Conservation (phyloP, 2,113 vertebrate genomes). For the Peromyscus californicus region DNA sequence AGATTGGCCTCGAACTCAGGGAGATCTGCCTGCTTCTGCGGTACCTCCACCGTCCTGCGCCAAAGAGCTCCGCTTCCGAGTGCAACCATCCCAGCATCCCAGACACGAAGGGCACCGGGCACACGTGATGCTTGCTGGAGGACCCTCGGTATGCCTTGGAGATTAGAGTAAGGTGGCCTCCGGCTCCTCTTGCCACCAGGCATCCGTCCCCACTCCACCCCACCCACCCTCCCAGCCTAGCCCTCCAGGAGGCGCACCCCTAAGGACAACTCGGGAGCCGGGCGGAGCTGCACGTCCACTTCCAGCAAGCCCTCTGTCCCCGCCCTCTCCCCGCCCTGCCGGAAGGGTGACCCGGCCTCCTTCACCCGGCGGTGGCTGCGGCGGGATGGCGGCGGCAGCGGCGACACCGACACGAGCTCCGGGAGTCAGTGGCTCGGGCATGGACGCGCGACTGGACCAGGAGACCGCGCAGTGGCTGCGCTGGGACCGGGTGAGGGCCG, state of each 20-base stretch:
- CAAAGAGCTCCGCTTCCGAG: not conserved
- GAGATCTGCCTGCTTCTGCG: not conserved
- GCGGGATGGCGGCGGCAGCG: not conserved
- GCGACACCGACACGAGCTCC: not conserved
- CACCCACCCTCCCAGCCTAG: no score
- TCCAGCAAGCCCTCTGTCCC: not conserved
- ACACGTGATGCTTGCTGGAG: fast-evolving
- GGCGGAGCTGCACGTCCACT: not conserved
- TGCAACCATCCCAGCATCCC: not conserved
- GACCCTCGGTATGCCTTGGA: not conserved
- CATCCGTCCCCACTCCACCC: fast-evolving
- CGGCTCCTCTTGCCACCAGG: fast-evolving
- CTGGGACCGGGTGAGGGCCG: conserved; percentile 91
- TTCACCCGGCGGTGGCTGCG: fast-evolving
- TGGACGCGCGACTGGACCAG: conserved; percentile 80
- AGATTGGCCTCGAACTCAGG: not conserved
- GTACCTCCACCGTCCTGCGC: not conserved
- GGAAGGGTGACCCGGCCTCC: not conserved
- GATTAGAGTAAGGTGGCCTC: fast-evolving
- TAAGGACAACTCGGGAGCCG: not conserved
- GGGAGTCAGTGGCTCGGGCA: conserved; percentile 76
- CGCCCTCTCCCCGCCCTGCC: not conserved
- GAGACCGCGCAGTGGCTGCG: conserved; percentile 91
- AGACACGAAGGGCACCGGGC: not conserved
- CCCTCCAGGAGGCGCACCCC: no score